Evolutionary conservation across 2,113 vertebrate species (phyloP).

Genomic region (Pan paniscus): DNA sequence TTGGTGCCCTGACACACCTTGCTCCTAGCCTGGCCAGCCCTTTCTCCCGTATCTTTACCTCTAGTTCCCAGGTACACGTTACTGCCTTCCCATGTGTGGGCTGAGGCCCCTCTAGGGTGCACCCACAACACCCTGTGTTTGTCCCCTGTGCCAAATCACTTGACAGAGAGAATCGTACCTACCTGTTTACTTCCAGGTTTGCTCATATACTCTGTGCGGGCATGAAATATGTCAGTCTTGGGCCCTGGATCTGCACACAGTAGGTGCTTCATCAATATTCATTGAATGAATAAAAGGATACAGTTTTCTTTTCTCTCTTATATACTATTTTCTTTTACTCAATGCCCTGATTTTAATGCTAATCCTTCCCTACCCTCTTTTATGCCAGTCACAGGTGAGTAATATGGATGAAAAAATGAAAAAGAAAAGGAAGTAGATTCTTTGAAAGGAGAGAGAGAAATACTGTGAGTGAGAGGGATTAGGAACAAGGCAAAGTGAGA

Average conservation of each 20-base stretch:
- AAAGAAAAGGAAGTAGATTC: background rate
- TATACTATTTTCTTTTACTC: background rate
- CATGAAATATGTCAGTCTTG: fast-evolving
- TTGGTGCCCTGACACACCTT: background rate
- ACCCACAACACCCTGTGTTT: background rate
- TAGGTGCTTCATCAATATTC: background rate
- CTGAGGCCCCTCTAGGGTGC: background rate
- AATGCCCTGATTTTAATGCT: background rate
- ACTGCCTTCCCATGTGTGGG: background rate
- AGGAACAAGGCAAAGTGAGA: background rate
- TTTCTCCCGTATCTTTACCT: background rate
- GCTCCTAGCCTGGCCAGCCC: background rate
- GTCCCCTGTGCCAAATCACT: background rate
- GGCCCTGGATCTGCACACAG: background rate
- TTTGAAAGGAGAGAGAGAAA: background rate
- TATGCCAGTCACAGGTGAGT: background rate
- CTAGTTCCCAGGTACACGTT: background rate
- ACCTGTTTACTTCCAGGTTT: background rate
- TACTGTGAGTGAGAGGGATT: too few species aligned
- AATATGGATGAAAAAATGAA: background rate
- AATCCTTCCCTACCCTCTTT: background rate
- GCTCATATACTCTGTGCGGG: background rate
- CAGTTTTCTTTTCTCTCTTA: background rate
- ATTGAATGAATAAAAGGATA: background rate
- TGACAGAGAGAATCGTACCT: background rate